These are phyloP conservation scores for Apis cerana DNA, from an alignment of 1,140 invertebrate genomes.

Conservation along the genomic window DNA sequence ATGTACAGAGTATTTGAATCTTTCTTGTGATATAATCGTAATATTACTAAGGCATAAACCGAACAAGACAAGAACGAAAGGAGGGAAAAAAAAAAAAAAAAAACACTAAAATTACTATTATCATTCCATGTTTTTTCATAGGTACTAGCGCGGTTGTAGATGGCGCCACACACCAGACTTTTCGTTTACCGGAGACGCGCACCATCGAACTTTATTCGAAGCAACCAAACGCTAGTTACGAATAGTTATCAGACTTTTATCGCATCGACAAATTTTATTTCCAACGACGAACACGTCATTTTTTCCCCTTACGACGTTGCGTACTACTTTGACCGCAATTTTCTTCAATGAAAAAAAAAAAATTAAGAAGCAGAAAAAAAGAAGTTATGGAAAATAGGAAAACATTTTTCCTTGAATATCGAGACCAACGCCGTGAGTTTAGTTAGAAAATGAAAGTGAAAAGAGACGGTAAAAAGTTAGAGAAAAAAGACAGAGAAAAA, in stretches of 20 bases:
- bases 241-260: background rate
- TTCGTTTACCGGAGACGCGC: background rate
- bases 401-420: constrained; percentile 20
- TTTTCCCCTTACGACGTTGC: background rate
- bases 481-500: constrained; percentile 2
- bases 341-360: background rate
- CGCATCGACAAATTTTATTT: background rate
- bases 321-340: background rate
- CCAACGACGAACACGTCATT: background rate
- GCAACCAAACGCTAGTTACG: background rate
- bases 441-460: constrained; percentile 43
- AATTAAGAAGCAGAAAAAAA: background rate
- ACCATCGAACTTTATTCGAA: background rate
- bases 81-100: constrained; percentile 38
- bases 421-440: constrained; percentile 37
- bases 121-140: constrained; percentile 79
- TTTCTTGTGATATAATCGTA: constrained; percentile 82
- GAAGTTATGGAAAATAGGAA: background rate
- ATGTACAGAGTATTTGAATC: constrained; percentile 81
- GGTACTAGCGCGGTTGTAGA: constrained; percentile 59
- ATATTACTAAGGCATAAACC: constrained; percentile 73
- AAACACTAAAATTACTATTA: constrained; percentile 62
- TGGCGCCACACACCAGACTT: background rate
- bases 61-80: constrained; percentile 36
- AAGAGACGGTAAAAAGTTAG: background rate